These are phyloP conservation scores for Lithobates sylvaticus DNA, from an alignment of 2,797 vertebrate genomes.

Conservation along the genomic window DNA sequence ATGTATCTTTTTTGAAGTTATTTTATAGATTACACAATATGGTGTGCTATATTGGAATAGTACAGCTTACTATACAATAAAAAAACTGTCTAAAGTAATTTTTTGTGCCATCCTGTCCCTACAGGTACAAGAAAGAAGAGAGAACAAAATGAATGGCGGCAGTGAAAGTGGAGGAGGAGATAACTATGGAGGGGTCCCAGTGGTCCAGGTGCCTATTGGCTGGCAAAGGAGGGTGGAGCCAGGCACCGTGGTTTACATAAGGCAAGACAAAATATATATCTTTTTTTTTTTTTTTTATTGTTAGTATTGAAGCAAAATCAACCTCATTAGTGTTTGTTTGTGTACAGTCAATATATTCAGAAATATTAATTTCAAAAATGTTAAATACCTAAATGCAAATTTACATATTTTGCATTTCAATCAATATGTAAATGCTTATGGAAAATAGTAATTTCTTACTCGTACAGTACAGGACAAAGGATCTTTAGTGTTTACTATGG, in stretches of 20 bases:
- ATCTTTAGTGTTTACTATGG: too few species aligned
- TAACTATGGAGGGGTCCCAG: conserved; percentile 86
- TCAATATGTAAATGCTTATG: too few species aligned
- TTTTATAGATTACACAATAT: neutral
- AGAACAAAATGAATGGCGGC: conserved; percentile 93
- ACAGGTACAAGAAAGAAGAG: conserved; percentile 85
- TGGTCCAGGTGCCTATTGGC: conserved; percentile 89
- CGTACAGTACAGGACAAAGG: too few species aligned
- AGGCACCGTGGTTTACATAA: conserved; percentile 86
- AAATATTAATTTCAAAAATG: too few species aligned
- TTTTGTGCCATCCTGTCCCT: neutral
- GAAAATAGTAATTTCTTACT: too few species aligned
- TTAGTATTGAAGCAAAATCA: neutral
- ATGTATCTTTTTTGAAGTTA: too few species aligned
- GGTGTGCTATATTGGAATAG: too few species aligned
- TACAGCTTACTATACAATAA: neutral
- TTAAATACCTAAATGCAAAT: too few species aligned
- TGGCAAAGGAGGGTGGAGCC: conserved; percentile 90
- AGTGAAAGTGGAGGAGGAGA: conserved; percentile 89
- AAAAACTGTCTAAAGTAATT: neutral
- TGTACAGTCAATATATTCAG: too few species aligned
- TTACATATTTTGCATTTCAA: too few species aligned
- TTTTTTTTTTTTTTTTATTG: neutral
- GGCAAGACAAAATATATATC: conserved; percentile 71
- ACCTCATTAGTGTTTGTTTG: too few species aligned